Evolutionary conservation across 53 echinoderm and acorn worm species (phyloP).

Genomic region (Antedon mediterranea): DNA sequence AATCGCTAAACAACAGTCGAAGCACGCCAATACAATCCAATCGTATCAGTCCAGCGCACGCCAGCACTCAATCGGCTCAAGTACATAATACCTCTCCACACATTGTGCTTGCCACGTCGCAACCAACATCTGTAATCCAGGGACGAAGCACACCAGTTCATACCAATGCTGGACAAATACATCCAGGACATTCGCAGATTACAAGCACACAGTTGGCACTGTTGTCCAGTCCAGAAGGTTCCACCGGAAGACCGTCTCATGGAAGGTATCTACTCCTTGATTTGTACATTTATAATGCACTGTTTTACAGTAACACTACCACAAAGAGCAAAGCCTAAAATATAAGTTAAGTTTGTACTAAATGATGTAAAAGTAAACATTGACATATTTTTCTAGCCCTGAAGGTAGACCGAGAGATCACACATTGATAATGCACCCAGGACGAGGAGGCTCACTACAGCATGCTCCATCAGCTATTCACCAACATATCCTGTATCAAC

Average conservation of each 20-base stretch:
- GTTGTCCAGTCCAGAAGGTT: background rate
- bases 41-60: conserved; percentile 15
- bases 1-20: conserved; percentile 27
- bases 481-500: background rate
- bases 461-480: background rate
- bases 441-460: background rate
- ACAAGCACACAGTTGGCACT: conserved; percentile 7
- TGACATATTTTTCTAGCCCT: background rate
- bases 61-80: conserved; percentile 8
- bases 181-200: conserved; percentile 17
- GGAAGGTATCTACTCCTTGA: background rate
- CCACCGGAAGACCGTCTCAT: conserved; percentile 1
- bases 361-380: no score
- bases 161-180: conserved; percentile 15
- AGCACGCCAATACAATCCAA: conserved; percentile 1
- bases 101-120: conserved; percentile 30
- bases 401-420: background rate
- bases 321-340: conserved; percentile 7
- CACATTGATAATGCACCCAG: background rate
- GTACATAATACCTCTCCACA: conserved; percentile 33
- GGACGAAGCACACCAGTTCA: conserved; percentile 14
- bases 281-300: background rate
- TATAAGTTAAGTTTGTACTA: no score
- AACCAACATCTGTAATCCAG: conserved; percentile 23
- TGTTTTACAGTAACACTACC: background rate